A percentile compares a stretch with the other conserved stretches of the same genome.
These are phyloP conservation scores for Setipinna tenuifilis DNA, from an alignment of 2,797 vertebrate genomes.

Conservation along the genomic window DNA sequence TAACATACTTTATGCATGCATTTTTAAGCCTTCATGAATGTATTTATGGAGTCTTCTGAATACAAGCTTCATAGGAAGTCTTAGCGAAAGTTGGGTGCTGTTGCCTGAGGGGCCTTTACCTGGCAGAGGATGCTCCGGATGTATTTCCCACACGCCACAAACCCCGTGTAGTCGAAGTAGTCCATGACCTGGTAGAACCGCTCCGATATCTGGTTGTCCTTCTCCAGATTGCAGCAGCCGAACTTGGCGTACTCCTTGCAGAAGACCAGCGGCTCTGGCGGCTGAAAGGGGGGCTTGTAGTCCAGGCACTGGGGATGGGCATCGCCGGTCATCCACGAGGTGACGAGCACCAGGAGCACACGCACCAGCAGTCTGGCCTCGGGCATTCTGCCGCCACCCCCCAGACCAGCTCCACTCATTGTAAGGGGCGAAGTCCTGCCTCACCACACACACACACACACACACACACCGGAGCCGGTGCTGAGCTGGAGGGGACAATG, in stretches of 20 bases:
- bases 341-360: slow-evolving; percentile 60
- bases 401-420: slow-evolving; percentile 46
- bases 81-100: too few species aligned
- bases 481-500: slow-evolving; percentile 12
- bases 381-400: slow-evolving; percentile 47
- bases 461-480: not conserved
- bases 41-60: too few species aligned
- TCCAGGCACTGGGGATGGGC: slow-evolving; percentile 85
- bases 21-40: too few species aligned
- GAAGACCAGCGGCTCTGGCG: slow-evolving; percentile 70
- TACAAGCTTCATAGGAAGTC: too few species aligned
- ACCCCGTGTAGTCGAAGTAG: slow-evolving; percentile 77
- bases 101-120: slow-evolving; percentile 68
- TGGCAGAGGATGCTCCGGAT: slow-evolving; percentile 80
- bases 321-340: slow-evolving; percentile 56
- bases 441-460: not conserved
- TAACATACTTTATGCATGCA: too few species aligned
- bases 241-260: slow-evolving; percentile 81
- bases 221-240: slow-evolving; percentile 78
- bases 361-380: slow-evolving; percentile 32
- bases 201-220: slow-evolving; percentile 68
- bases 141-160: slow-evolving; percentile 71
- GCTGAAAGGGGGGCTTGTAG: slow-evolving; percentile 81
- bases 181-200: slow-evolving; percentile 75
- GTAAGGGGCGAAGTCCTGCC: slow-evolving; percentile 32